Base-by-base conservation (phyloP, 1,140 invertebrate species). In the Heliconius melpomene region DNA sequence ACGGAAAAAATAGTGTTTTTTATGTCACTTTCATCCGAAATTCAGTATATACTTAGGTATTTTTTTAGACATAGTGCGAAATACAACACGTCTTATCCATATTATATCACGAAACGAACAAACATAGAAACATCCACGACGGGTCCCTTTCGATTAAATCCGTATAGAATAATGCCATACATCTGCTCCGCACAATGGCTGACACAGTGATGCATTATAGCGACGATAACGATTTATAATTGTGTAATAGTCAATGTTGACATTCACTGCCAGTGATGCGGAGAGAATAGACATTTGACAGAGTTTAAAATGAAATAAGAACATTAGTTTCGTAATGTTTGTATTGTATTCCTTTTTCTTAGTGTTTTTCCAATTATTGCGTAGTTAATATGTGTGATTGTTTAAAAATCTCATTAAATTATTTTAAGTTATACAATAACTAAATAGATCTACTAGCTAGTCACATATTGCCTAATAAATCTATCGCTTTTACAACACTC, bases 111-210 rank as follows among this genome's bases (percentile, higher is more conserved):
- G n/a, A n/a, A n/a, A 74, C 79, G 50, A 75, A 57, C 36, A 46
- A 72, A 78, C 70, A 38, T 66, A 66, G 60, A 66, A 66, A 66
- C 60, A 70, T 71, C 75, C 50, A 40, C 70, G 57, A 76, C 57
- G 66, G 83, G 36, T 86, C 87, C 90, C 85, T 84, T 70, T 78
- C 89, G 84, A 86, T 90, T 87, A 88, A 87, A 85, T 87, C 86
- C 86, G 84, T 89, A 87, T 87, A 90, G 88, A 92, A 93, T 93
- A 93, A 92, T 90, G 84, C 84, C 86, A 90, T 93, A 93, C 91
- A 93, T 93, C 92, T 93, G 92, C 83, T 90, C 88, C 88, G 86
- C 3, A 66, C 60, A 66, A 81, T 90, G 54, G 32, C 83, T 88
- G 90, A 90, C 90, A 92, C 86, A 83, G 83, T 93, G 88, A 92